phyloP scores from a whole-genome alignment of 2,797 vertebrate species.

The Parauchenoglanis punctatus region DNA sequence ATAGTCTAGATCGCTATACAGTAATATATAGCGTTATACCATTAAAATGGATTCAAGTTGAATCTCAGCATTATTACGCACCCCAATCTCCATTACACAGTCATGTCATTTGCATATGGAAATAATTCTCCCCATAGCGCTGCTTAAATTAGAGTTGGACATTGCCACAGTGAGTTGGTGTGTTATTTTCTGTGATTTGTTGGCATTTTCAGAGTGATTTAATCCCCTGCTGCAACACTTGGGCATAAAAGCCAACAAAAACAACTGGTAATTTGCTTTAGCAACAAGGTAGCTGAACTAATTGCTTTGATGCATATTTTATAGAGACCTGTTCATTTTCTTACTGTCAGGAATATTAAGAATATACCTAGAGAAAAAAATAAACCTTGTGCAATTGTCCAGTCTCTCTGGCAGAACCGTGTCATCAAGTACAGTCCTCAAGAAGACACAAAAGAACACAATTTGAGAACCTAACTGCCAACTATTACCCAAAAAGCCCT shows the following conservation, averaged over 20 bases:
- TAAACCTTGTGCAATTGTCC: not conserved
- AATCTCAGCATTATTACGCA: not conserved
- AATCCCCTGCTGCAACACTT: constrained; percentile 43
- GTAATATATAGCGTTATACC: too few species aligned
- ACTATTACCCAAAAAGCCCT: constrained; percentile 2
- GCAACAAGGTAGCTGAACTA: constrained; percentile 26
- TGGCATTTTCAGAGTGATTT: constrained; percentile 47
- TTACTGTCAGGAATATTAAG: constrained; percentile 10
- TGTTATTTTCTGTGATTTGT: constrained; percentile 59
- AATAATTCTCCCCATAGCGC: constrained; percentile 45
- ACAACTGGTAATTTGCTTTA: constrained; percentile 53
- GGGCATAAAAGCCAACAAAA: constrained; percentile 45
- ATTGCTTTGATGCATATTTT: constrained; percentile 41
- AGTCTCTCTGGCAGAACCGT: not conserved
- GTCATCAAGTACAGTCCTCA: not conserved
- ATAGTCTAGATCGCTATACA: not conserved
- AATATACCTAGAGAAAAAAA: constrained; percentile 12
- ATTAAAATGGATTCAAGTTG: not conserved
- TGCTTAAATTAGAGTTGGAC: constrained; percentile 53
- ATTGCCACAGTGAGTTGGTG: constrained; percentile 30
- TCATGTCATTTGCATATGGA: constrained; percentile 53
- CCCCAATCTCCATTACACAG: not conserved
- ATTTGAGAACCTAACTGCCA: constrained; percentile 9
- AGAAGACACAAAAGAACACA: not conserved
- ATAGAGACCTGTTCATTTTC: constrained; percentile 9